Evolutionary conservation across 2,888 invertebrate genomes (phyloP), one percentile per base, ranked within the genome.

Genomic region (Pardosa pseudoannulata): DNA sequence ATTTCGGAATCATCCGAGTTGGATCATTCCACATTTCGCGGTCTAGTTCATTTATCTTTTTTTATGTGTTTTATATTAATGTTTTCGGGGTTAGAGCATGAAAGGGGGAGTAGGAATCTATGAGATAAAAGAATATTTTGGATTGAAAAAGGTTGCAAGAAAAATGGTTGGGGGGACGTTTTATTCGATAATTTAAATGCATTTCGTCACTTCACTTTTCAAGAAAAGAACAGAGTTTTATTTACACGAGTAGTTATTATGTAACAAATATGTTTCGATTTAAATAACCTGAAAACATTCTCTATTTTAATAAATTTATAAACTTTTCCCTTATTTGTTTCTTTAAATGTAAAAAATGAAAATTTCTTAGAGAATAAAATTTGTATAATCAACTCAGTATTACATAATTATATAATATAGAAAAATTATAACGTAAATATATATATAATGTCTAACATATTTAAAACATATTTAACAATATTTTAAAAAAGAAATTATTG

Each of bases 21-120:
- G 71, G 64, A 79, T 79, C 79, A 79, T 71, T 64, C 71, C 39
- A 46, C 50, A 36, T 39, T 75, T 32, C 16, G 65, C 64, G 31
- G 75, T 65, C 39, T 36, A 64, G 62, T 64, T 74, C 65, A 75
- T 75, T 65, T 75, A 65, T 75, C 41, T 41, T 41, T 28, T n/a
- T 39, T 39, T 36, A 36, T 23, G 36, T 36, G 19, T 39, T 23
- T 36, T 36, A 70, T 39, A 27, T 70, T 70, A 36, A 23, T 70
- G 36, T 70, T 70, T 23, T 23, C 5, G 23, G 56, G 56, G 56
- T 56, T 23, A 23, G 3, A 23, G 19, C 23, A 56, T 56, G 11
- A 23, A 56, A 23, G 23, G 16, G 56, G 56, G 56, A 36, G 36
- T 7, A 36, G 5, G 36, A 9, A 36, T 5, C 36, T 36, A 9